Evolutionary conservation across 2,888 invertebrate species (phyloP).

Genomic region (Hanleya hanleyi): DNA sequence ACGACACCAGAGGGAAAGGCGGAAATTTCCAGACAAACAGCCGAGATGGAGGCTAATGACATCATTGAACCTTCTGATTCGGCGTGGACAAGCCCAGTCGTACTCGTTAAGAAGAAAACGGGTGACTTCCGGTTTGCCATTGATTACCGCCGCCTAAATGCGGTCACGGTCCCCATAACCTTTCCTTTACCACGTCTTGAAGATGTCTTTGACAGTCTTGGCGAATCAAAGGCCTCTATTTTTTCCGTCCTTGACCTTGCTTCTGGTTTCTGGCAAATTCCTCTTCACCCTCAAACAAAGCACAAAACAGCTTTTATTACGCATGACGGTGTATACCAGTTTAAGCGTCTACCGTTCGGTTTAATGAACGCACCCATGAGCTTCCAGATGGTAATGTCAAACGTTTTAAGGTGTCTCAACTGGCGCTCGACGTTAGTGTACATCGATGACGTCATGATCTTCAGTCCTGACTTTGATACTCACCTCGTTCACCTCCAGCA

Average conservation of each 20-base stretch:
- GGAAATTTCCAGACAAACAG: not conserved
- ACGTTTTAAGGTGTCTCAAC: not conserved
- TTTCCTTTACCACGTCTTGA: not conserved
- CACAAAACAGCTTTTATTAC: conserved; percentile 12
- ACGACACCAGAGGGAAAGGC: not conserved
- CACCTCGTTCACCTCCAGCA: not conserved
- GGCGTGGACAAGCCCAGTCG: not conserved
- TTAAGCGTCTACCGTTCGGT: not conserved
- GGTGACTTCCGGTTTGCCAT: not conserved
- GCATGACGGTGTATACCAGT: not conserved
- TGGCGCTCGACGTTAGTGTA: conserved; percentile 10
- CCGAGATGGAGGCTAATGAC: not conserved
- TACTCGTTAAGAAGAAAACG: not conserved
- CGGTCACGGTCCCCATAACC: not conserved
- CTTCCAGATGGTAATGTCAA: not conserved
- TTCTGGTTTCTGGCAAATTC: conserved; percentile 18
- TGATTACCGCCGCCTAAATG: not conserved
- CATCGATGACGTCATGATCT: conserved; percentile 22
- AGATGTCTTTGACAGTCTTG: not conserved
- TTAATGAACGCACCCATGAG: not conserved
- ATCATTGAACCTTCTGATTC: not conserved
- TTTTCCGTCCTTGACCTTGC: too few relatives aligned
- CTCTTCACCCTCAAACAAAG: conserved; percentile 1
- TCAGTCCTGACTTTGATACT: not conserved
- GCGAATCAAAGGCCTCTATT: not conserved